phyloP scores from a whole-genome alignment of 1,140 invertebrate species.

The Euwallacea similis region DNA sequence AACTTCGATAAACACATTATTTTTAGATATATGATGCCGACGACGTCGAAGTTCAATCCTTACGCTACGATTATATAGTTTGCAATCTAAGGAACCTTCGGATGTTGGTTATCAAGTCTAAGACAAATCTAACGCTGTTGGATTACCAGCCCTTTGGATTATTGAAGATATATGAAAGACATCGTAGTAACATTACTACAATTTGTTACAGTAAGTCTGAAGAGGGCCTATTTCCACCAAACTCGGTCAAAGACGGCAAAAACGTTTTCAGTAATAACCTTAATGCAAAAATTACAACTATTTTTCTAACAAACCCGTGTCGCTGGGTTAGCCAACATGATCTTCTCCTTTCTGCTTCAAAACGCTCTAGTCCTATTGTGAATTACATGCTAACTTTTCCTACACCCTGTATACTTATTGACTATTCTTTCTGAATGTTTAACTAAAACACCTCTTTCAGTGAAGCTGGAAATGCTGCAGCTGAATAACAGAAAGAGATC shows the following conservation, averaged over 20 bases:
- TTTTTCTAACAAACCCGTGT: background rate
- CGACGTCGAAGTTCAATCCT: slow-evolving; percentile 14
- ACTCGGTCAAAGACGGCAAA: no score
- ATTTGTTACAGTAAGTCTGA: slow-evolving; percentile 29
- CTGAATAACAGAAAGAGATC: slow-evolving; percentile 10
- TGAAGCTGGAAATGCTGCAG: slow-evolving; percentile 9
- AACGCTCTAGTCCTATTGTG: no score
- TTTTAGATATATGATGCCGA: slow-evolving; percentile 32
- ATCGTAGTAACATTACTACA: slow-evolving; percentile 19
- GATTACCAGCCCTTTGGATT: slow-evolving; percentile 37
- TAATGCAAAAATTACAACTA: no score
- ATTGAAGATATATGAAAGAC: slow-evolving; percentile 28
- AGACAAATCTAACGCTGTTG: slow-evolving; percentile 26
- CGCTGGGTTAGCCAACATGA: no score
- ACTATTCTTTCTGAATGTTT: background rate
- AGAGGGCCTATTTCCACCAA: no score
- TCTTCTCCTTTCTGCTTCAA: no score
- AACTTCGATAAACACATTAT: background rate
- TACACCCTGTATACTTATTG: background rate
- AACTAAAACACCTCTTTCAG: slow-evolving; percentile 12
- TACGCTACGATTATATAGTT: slow-evolving; percentile 33
- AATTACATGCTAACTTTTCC: no score
- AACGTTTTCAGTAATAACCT: no score
- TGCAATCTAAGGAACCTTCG: slow-evolving; percentile 31
- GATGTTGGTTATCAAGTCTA: slow-evolving; percentile 38